These are phyloP conservation scores for Metacarcinus magister DNA, from an alignment of 2,888 invertebrate species.

Conservation along the genomic window DNA sequence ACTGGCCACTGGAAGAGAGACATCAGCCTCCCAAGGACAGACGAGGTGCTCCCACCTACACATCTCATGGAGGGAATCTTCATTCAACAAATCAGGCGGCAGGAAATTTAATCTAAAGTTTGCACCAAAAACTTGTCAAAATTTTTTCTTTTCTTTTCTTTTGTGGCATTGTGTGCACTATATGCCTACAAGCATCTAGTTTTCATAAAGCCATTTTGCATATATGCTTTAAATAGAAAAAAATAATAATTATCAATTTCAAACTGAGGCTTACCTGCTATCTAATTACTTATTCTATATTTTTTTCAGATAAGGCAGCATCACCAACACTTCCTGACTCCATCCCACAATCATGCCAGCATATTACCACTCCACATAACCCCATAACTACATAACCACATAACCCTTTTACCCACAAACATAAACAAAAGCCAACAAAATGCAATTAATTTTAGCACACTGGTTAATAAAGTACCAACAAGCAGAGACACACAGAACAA, in stretches of 20 bases:
- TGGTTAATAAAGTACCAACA: background rate
- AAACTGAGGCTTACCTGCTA: background rate
- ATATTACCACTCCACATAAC: background rate
- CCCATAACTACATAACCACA: background rate
- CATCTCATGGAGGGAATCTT: too few species aligned
- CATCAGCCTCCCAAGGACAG: too few species aligned
- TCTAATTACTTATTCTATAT: background rate
- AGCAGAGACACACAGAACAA: background rate
- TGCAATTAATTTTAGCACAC: background rate
- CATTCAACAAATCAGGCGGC: too few species aligned
- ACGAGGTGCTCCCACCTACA: too few species aligned
- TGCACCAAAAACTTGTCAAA: too few species aligned
- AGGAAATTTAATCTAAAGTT: too few species aligned
- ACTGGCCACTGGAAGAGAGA: too few species aligned
- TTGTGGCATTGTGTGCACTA: too few species aligned
- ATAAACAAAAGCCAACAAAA: background rate
- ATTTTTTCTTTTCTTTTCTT: too few species aligned
- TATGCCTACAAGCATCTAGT: too few species aligned
- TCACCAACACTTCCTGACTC: background rate
- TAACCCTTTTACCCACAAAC: background rate
- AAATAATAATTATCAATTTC: background rate
- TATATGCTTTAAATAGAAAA: background rate
- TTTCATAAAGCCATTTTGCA: background rate
- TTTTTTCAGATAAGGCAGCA: too few species aligned
- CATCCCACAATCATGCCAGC: background rate